Evolutionary conservation across 2,113 vertebrate species (phyloP).

Genomic region (human (Homo sapiens)): DNA sequence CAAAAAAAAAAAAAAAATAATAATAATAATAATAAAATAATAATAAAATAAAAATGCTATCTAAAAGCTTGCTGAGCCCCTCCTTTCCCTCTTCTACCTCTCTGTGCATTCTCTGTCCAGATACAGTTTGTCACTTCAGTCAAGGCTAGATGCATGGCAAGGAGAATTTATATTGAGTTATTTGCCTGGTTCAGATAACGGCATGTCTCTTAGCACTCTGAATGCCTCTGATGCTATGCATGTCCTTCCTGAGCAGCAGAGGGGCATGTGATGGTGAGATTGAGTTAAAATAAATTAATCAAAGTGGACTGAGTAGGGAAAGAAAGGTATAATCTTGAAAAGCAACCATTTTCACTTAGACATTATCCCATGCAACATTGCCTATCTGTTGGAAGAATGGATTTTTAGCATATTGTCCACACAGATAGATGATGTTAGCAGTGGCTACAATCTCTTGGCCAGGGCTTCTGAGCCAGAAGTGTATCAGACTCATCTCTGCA

Average conservation of each 20-base stretch:
- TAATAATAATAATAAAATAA: no score
- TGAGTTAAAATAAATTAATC: background rate
- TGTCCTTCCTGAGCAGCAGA: background rate
- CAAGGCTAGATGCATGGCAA: background rate
- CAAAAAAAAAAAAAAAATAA: no score
- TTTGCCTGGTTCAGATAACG: background rate
- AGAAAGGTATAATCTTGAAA: background rate
- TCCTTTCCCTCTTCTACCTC: background rate
- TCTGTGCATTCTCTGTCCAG: background rate
- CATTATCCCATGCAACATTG: background rate
- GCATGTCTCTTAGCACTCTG: background rate
- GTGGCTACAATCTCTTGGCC: background rate
- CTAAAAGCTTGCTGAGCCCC: background rate
- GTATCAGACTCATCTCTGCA: constrained; percentile 22
- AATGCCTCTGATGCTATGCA: background rate
- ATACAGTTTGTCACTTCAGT: background rate
- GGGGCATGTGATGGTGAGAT: background rate
- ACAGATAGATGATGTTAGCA: constrained; percentile 40
- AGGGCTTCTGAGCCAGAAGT: background rate
- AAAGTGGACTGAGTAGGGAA: background rate
- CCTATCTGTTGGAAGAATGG: background rate
- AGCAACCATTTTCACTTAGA: background rate
- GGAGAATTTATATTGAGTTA: background rate
- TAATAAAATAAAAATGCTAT: background rate
- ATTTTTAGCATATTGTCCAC: constrained; percentile 24